phyloP scores from a whole-genome alignment of 2,113 vertebrate genomes.

The Dissostichus mawsoni region DNA sequence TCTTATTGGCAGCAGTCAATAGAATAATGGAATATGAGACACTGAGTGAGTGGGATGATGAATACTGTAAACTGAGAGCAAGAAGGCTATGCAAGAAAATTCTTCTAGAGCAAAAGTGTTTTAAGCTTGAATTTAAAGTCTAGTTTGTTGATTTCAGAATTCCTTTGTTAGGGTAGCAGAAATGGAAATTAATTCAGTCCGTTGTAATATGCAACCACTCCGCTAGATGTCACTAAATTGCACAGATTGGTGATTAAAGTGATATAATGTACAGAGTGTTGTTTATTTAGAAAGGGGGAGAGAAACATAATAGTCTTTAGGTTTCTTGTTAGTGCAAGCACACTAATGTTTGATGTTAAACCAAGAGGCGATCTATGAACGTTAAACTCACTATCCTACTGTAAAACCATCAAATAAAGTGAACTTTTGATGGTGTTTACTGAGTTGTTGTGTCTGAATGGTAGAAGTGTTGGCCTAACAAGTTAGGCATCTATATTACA shows the following conservation, averaged over 20 bases:
- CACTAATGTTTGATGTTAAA: background rate
- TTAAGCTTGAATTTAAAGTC: background rate
- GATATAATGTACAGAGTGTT: background rate
- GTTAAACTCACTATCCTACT: too few relatives aligned
- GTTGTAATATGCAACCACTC: background rate
- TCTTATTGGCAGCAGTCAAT: background rate
- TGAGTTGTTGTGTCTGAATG: too few relatives aligned
- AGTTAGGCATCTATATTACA: too few relatives aligned
- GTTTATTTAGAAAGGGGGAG: background rate
- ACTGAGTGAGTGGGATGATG: background rate
- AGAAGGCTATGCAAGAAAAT: background rate
- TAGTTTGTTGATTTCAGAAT: background rate
- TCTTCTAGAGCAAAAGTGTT: background rate
- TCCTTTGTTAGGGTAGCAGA: background rate
- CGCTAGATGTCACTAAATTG: background rate
- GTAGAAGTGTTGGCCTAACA: too few relatives aligned
- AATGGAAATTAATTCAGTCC: background rate
- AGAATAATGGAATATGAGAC: slow-evolving; percentile 7
- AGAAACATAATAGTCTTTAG: background rate
- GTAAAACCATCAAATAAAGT: too few relatives aligned
- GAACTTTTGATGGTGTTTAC: too few relatives aligned
- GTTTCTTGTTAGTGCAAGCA: background rate
- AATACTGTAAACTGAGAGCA: background rate
- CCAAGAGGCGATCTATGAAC: too few relatives aligned
- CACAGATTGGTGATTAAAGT: background rate